Conservation (phyloP, 2,113 vertebrate genomes). For the Petromus typicus region DNA sequence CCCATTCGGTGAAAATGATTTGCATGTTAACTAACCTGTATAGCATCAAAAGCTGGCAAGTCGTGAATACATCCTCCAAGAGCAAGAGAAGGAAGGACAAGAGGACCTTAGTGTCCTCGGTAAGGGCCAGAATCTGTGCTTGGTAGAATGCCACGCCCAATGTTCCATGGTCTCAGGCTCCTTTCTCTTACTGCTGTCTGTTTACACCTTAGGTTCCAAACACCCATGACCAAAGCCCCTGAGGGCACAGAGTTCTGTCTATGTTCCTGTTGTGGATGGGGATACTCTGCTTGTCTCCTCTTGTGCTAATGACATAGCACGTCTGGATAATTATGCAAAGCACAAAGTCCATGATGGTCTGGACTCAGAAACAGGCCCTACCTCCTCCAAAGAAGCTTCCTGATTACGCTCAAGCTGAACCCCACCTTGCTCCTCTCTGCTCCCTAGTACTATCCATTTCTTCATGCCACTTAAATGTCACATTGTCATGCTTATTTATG, state of each 20-base stretch:
- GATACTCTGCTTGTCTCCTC: background rate
- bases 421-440: background rate
- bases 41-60: background rate
- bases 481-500: background rate
- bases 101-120: fast-evolving
- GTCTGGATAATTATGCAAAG: too few species aligned
- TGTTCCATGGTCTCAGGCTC: background rate
- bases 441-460: background rate
- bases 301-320: background rate
- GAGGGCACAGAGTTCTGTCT: background rate
- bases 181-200: background rate
- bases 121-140: background rate
- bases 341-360: too few species aligned
- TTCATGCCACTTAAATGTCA: background rate
- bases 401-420: background rate
- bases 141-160: fast-evolving
- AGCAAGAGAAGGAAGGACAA: background rate
- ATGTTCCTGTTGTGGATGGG: background rate
- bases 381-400: background rate
- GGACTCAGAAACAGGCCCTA: background rate
- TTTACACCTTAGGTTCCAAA: background rate
- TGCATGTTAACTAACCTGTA: background rate
- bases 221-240: background rate
- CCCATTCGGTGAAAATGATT: background rate
- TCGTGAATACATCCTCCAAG: background rate